Percentiles rank a stretch among this genome's conserved stretches.
Evolutionary conservation across 2,113 vertebrate species (phyloP).

Genomic region (Nothoprocta perdicaria): DNA sequence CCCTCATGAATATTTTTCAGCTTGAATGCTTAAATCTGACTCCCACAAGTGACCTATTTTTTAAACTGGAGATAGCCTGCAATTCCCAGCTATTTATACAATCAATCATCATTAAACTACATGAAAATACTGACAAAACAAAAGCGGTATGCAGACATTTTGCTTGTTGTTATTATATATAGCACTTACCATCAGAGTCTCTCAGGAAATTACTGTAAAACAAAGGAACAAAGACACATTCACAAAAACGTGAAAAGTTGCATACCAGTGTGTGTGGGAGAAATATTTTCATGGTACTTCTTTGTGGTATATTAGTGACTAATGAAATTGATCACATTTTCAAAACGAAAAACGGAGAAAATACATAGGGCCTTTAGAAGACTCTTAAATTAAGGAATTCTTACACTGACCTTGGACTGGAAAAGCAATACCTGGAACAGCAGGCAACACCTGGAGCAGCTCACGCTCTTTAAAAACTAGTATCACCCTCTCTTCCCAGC

Average conservation of each 20-base stretch:
- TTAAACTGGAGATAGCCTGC: background rate
- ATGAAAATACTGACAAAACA: slow-evolving; percentile 33
- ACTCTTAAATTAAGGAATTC: background rate
- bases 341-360: background rate
- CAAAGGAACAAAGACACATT: background rate
- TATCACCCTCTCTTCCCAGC: background rate
- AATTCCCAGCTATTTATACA: slow-evolving; percentile 19
- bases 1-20: background rate
- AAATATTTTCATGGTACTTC: background rate
- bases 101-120: slow-evolving; percentile 31
- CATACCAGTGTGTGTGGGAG: background rate
- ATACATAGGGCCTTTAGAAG: background rate
- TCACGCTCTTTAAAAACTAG: background rate
- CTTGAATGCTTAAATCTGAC: background rate
- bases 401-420: background rate
- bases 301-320: background rate
- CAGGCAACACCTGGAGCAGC: background rate
- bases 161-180: background rate
- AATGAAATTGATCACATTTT: background rate
- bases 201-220: background rate
- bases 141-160: background rate
- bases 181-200: background rate
- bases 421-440: background rate
- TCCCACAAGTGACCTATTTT: slow-evolving; percentile 35
- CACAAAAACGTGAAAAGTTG: background rate